A percentile compares a stretch with the other conserved stretches of the same genome.
Conservation (phyloP, 2,888 invertebrate species). For the Melanostoma scalare region DNA sequence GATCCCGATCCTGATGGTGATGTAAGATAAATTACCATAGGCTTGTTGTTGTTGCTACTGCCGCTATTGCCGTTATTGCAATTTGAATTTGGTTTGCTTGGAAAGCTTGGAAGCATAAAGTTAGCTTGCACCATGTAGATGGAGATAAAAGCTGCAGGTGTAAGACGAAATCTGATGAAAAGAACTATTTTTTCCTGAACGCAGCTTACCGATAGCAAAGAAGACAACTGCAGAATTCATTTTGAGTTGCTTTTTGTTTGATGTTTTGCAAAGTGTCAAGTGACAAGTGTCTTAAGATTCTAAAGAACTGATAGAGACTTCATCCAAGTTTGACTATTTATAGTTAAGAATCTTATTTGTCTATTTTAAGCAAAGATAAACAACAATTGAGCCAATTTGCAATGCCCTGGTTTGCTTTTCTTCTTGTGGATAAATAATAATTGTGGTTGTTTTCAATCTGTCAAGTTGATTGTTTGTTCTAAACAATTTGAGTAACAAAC, state of each 20-base stretch:
- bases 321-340: background rate
- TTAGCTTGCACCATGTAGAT: background rate
- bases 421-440: no score
- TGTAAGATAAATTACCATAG: no score
- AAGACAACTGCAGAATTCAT: background rate
- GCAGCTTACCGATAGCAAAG: background rate
- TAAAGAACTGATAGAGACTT: background rate
- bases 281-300: background rate
- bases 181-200: background rate
- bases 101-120: background rate
- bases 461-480: no score
- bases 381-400: no score
- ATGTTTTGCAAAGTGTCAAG: background rate
- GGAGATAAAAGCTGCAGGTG: background rate
- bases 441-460: no score
- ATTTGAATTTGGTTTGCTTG: background rate
- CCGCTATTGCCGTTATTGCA: no score
- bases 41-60: no score
- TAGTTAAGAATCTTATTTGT: background rate
- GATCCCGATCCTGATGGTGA: no score
- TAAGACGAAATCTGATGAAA: background rate
- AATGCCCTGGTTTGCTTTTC: no score
- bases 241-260: background rate
- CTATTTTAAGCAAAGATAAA: no score
- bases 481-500: no score